Percentiles rank a stretch among this genome's conserved stretches.
Evolutionary conservation across 1,140 invertebrate species (phyloP).

Genomic region (Drosophila pandora): DNA sequence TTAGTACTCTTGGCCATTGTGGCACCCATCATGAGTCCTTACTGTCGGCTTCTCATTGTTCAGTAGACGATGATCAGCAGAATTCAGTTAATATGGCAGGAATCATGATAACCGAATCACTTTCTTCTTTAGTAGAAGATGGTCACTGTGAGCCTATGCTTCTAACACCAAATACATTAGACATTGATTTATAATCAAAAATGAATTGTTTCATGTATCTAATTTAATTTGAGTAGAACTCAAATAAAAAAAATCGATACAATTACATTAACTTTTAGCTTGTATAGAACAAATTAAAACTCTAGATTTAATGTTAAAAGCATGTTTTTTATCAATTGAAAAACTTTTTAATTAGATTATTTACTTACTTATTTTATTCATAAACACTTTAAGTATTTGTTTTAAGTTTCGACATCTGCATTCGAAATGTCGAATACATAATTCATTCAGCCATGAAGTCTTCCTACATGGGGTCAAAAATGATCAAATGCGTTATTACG

Average conservation of each 20-base stretch:
- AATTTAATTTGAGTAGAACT: background rate
- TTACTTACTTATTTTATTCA: no score
- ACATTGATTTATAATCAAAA: constrained; percentile 62
- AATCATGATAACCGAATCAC: constrained; percentile 64
- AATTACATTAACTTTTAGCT: no score
- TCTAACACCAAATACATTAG: constrained; percentile 62
- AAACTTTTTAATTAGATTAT: no score
- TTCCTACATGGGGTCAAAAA: no score
- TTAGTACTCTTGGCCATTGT: constrained; percentile 35
- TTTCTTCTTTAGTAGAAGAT: constrained; percentile 64
- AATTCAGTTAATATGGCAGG: constrained; percentile 54
- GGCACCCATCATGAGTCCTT: constrained; percentile 65
- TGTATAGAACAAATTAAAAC: no score
- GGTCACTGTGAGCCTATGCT: constrained; percentile 59
- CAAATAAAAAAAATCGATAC: background rate
- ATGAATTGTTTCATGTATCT: background rate
- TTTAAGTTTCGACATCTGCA: no score
- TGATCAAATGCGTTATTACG: no score
- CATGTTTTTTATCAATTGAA: no score
- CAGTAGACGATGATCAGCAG: constrained; percentile 55
- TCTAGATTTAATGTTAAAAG: no score
- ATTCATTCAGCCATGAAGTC: no score
- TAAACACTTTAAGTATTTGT: no score
- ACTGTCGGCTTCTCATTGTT: constrained; percentile 83
- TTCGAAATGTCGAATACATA: no score